A percentile compares a stretch with the other conserved stretches of the same genome.
Conservation (phyloP, 2,888 invertebrate species). For the Eupithecia vulgata region DNA sequence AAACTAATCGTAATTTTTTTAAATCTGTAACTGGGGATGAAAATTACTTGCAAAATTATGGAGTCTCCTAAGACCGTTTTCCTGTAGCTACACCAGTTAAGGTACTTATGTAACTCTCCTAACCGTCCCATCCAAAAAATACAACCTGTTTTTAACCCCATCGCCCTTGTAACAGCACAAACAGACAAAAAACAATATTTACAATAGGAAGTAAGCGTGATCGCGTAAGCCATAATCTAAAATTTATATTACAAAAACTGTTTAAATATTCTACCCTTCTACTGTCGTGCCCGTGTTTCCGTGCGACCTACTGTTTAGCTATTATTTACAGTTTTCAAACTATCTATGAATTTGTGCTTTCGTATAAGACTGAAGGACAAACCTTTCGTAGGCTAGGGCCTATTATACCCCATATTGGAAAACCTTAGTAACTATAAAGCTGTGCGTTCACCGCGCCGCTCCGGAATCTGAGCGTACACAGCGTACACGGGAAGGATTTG, state of each 20-base stretch:
- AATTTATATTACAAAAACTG: slow-evolving; percentile 55
- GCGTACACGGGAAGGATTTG: too few species aligned
- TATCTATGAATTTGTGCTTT: slow-evolving; percentile 19
- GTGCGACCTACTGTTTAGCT: slow-evolving; percentile 23
- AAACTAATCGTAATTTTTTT: too few species aligned
- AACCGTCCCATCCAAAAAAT: too few species aligned
- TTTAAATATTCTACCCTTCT: slow-evolving; percentile 77
- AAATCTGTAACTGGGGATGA: too few species aligned
- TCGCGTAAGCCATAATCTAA: slow-evolving; percentile 61
- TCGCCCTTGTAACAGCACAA: neutral
- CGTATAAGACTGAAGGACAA: neutral
- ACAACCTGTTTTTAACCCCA: too few species aligned
- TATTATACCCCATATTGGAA: neutral
- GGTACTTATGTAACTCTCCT: too few species aligned
- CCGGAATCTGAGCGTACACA: too few species aligned
- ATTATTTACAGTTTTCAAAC: slow-evolving; percentile 24
- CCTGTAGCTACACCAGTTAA: too few species aligned
- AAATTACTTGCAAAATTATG: too few species aligned
- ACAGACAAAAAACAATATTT: slow-evolving; percentile 45
- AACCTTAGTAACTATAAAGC: neutral
- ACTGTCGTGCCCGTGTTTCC: slow-evolving; percentile 27
- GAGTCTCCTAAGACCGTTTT: too few species aligned
- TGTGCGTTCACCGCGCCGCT: too few species aligned
- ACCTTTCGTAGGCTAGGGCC: neutral
- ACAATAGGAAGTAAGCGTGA: slow-evolving; percentile 44